Evolutionary conservation across 2,797 vertebrate species (phyloP).

Genomic region (Pipistrellus kuhlii): DNA sequence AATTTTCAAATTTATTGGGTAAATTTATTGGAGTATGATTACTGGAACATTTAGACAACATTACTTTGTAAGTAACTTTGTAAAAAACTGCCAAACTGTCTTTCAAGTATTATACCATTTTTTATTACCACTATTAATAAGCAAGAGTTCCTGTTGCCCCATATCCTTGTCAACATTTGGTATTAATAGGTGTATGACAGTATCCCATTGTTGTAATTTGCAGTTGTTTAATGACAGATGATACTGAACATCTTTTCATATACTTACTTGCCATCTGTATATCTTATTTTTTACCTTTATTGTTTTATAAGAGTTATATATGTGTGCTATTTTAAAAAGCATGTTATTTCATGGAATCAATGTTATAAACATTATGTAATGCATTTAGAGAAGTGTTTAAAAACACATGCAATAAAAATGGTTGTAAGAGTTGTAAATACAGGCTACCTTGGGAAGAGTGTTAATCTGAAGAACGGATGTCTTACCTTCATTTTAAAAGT

Average conservation of each 20-base stretch:
- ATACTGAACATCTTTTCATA: neutral
- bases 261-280: neutral
- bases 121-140: neutral
- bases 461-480: neutral
- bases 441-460: neutral
- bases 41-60: neutral
- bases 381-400: neutral
- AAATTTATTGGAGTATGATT: neutral
- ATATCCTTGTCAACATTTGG: neutral
- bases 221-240: neutral
- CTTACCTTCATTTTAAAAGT: neutral
- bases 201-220: neutral
- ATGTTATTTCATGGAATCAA: neutral
- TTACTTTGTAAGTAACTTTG: neutral
- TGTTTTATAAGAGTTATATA: neutral
- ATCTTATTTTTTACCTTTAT: neutral
- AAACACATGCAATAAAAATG: neutral
- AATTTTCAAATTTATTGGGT: neutral
- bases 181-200: neutral
- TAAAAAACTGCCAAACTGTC: constrained; percentile 1
- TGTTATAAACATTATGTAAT: neutral
- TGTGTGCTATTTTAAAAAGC: neutral
- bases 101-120: neutral
- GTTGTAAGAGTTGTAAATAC: neutral
- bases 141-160: neutral